phyloP scores from a whole-genome alignment of 2,113 vertebrate genomes.

The Columba janthina region DNA sequence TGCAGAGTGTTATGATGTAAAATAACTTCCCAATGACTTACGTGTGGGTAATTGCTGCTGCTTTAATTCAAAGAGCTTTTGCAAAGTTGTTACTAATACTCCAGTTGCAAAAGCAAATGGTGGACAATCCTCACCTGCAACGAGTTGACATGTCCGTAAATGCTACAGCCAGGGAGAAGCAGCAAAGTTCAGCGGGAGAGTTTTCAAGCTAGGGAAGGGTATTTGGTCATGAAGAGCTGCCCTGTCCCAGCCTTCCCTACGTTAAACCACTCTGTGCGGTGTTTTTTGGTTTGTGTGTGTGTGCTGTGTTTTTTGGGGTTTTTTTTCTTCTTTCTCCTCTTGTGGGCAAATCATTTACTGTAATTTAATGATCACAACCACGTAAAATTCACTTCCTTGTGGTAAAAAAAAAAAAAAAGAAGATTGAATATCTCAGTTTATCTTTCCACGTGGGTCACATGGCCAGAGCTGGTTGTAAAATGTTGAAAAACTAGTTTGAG shows the following conservation, averaged over 20 bases:
- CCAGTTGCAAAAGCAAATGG: not conserved
- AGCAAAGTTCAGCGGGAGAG: not conserved
- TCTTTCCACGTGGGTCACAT: constrained; percentile 62
- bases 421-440: constrained; percentile 64
- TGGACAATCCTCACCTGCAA: not conserved
- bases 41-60: not conserved
- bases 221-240: not conserved
- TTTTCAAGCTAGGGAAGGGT: not conserved
- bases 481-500: constrained; percentile 72
- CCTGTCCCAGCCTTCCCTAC: not conserved
- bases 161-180: not conserved
- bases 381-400: constrained; percentile 52
- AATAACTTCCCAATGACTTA: not conserved
- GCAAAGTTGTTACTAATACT: not conserved
- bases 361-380: constrained; percentile 10
- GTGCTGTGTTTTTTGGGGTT: no score
- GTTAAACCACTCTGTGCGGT: not conserved
- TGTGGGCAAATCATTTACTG: constrained; percentile 12
- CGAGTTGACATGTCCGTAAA: not conserved
- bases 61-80: not conserved
- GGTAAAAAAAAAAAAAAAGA: not conserved
- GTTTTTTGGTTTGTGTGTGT: no score
- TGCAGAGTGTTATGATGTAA: not conserved
- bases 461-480: constrained; percentile 56
- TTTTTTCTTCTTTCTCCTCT: not conserved